Conservation (phyloP, 2,113 vertebrate species). For the Sturnira hondurensis region DNA sequence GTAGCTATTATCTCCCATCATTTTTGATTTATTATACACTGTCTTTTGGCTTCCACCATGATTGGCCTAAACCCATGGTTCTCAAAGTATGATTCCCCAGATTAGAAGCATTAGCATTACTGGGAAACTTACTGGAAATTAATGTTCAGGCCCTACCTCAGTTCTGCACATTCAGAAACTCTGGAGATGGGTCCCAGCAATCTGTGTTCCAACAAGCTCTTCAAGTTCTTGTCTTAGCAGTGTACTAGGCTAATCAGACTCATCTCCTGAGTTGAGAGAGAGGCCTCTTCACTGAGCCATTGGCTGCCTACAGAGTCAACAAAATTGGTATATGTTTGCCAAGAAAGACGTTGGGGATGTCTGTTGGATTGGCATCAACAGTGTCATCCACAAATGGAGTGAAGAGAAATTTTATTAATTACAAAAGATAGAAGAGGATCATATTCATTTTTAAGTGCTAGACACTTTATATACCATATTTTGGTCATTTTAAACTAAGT, state of each 20-base stretch:
- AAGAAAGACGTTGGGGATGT: neutral
- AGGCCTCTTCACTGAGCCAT: neutral
- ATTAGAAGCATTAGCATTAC: neutral
- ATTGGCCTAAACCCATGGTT: neutral
- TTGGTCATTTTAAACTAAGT: conserved; percentile 15
- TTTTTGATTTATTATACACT: neutral
- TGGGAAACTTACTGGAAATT: neutral
- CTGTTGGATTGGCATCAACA: neutral
- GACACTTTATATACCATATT: neutral
- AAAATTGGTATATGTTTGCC: neutral
- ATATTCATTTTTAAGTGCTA: conserved; percentile 28
- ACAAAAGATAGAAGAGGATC: neutral
- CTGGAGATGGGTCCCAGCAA: neutral
- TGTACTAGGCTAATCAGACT: neutral
- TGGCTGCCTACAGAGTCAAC: neutral
- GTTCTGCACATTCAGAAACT: neutral
- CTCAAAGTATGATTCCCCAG: neutral
- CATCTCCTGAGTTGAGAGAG: neutral
- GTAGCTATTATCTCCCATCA: neutral
- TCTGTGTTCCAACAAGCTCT: neutral
- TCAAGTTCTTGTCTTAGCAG: neutral
- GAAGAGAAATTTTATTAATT: neutral
- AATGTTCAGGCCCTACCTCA: neutral
- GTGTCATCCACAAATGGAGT: neutral
- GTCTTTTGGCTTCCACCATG: neutral